Percentiles rank a stretch among this genome's conserved stretches.
Conservation (phyloP, 1,140 invertebrate species). For the Rhizoglyphus robini region DNA sequence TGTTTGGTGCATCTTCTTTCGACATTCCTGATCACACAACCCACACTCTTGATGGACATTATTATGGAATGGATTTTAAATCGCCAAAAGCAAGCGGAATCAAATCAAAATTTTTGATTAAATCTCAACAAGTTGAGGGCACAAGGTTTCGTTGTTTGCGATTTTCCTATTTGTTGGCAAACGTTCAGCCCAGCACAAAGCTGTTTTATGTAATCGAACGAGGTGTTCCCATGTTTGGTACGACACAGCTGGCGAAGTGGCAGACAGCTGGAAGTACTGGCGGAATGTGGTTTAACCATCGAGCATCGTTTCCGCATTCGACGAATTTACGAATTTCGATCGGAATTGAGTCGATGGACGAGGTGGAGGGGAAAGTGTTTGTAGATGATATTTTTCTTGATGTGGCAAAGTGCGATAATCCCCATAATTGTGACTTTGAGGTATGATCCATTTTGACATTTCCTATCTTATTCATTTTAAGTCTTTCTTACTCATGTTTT, state of each 20-base stretch:
- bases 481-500: too few species aligned
- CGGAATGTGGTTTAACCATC: neutral
- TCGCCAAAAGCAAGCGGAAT: too few species aligned
- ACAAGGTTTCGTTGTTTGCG: neutral
- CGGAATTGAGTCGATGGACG: neutral
- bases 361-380: neutral
- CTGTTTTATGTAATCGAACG: neutral
- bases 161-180: neutral
- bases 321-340: neutral
- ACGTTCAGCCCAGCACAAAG: neutral
- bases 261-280: neutral
- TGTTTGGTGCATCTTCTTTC: too few species aligned
- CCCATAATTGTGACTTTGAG: neutral
- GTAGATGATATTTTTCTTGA: neutral
- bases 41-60: neutral
- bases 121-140: neutral
- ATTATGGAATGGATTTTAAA: neutral
- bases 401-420: neutral
- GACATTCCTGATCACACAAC: neutral
- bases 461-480: too few species aligned
- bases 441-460: too few species aligned
- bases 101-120: neutral
- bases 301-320: neutral
- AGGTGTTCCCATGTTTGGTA: too few species aligned
- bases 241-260: too few species aligned